Conservation (phyloP, 2,797 vertebrate genomes). For the Sebastes melanostomus region DNA sequence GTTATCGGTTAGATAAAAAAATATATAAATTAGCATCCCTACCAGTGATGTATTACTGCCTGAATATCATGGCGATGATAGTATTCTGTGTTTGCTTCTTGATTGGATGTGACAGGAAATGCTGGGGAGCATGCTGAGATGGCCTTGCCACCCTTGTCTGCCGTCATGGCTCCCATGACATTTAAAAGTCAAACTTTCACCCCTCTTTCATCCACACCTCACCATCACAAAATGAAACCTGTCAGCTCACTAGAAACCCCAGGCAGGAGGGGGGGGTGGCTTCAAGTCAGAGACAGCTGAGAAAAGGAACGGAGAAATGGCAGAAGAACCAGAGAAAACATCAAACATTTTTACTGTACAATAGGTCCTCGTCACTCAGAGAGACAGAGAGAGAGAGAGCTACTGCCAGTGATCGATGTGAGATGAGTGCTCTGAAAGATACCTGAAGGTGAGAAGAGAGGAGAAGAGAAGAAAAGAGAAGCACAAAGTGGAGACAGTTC, state of each 20-base stretch:
- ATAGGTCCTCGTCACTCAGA: background rate
- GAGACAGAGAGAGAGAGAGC: background rate
- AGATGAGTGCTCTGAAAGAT: background rate
- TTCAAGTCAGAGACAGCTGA: background rate
- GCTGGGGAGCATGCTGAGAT: constrained; percentile 22
- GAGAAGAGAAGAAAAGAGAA: background rate
- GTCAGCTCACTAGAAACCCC: constrained; percentile 27
- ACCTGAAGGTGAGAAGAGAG: background rate
- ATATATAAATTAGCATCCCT: too few species aligned
- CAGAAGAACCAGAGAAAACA: background rate
- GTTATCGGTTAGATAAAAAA: too few species aligned
- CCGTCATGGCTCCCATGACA: constrained; percentile 50
- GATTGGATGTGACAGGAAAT: constrained; percentile 23
- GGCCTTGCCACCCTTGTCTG: constrained; percentile 24
- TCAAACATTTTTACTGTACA: background rate
- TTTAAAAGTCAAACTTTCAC: constrained; percentile 72
- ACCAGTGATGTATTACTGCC: background rate
- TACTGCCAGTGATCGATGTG: background rate
- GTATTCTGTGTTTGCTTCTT: constrained; percentile 8
- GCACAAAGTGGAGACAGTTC: background rate
- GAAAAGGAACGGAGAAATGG: background rate
- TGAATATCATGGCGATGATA: background rate
- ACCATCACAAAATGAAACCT: constrained; percentile 44
- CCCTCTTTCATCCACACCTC: constrained; percentile 39
- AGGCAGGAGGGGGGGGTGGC: background rate